These are phyloP conservation scores for Venusia cambrica DNA, from an alignment of 2,888 invertebrate species.

Conservation along the genomic window DNA sequence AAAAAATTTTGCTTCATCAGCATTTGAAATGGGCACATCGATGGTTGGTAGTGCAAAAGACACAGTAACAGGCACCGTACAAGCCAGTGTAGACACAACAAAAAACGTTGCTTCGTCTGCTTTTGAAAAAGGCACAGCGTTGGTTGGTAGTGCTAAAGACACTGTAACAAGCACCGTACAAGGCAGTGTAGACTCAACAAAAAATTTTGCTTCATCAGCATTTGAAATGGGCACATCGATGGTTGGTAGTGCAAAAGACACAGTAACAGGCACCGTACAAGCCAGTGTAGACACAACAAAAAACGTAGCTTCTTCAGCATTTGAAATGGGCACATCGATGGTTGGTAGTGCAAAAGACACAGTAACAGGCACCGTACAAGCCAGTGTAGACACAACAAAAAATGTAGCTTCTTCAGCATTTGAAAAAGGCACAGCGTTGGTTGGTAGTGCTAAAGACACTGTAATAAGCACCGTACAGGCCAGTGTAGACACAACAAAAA, in stretches of 20 bases:
- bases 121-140: constrained; percentile 46
- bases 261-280: constrained; percentile 26
- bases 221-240: constrained; percentile 48
- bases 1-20: constrained; percentile 45
- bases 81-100: constrained; percentile 48
- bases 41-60: constrained; percentile 43
- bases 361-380: constrained; percentile 35
- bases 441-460: constrained; percentile 44
- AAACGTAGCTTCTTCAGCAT: constrained; percentile 35
- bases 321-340: constrained; percentile 38
- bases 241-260: constrained; percentile 36
- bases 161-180: constrained; percentile 45
- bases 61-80: constrained; percentile 44
- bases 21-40: constrained; percentile 43
- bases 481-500: constrained; percentile 36
- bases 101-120: constrained; percentile 48
- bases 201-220: constrained; percentile 46
- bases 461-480: constrained; percentile 27
- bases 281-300: constrained; percentile 37
- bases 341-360: constrained; percentile 50
- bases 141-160: constrained; percentile 46
- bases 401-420: constrained; percentile 39
- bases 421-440: constrained; percentile 42
- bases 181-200: constrained; percentile 49
- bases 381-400: constrained; percentile 42